Conservation (phyloP, 2,797 vertebrate genomes). For the Falco peregrinus region DNA sequence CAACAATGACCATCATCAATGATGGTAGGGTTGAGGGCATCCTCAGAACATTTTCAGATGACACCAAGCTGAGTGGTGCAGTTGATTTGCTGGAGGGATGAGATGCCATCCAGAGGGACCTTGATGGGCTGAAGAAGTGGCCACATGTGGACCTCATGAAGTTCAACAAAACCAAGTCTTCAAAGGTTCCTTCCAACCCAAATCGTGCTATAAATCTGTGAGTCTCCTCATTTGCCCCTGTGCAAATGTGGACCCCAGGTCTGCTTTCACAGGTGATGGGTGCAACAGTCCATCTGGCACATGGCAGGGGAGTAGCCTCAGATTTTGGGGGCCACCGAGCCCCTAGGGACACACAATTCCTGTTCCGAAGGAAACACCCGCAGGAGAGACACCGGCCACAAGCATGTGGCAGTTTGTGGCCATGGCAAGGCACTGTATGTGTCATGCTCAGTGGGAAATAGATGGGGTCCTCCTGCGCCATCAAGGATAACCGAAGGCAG, state of each 20-base stretch:
- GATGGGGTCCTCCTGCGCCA: background rate
- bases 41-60: too few species aligned
- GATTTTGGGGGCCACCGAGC: background rate
- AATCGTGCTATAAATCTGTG: rapidly evolving
- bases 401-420: rapidly evolving
- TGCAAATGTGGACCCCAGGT: rapidly evolving
- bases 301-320: background rate
- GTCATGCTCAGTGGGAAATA: rapidly evolving
- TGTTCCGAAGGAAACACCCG: background rate
- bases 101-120: too few species aligned
- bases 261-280: background rate
- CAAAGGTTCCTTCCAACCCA: background rate
- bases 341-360: background rate
- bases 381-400: background rate
- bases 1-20: background rate
- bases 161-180: too few species aligned
- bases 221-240: background rate
- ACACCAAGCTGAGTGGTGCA: too few species aligned
- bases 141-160: too few species aligned
- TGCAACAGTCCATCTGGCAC: background rate
- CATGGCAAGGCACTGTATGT: background rate
- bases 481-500: background rate
- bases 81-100: too few species aligned
- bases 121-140: too few species aligned
- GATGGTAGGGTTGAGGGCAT: background rate